Conservation (phyloP, 2,113 vertebrate genomes). For the Aix galericulata region DNA sequence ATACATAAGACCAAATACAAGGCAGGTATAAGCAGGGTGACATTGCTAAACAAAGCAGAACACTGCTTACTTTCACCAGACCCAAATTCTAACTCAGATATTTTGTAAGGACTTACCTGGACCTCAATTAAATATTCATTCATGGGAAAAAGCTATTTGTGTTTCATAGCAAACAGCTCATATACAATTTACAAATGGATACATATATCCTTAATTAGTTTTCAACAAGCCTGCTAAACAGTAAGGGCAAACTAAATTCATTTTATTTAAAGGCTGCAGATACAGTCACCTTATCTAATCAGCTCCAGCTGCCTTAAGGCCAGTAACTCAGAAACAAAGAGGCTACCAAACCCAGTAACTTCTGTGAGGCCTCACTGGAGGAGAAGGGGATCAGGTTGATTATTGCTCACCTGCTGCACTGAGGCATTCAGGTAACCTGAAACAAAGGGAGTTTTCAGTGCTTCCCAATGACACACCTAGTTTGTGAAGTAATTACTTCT, state of each 20-base stretch:
- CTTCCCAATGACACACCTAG: constrained; percentile 64
- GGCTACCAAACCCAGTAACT: constrained; percentile 43
- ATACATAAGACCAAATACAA: constrained; percentile 11
- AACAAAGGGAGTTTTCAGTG: constrained; percentile 71
- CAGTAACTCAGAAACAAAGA: constrained; percentile 57
- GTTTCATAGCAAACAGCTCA: constrained; percentile 35
- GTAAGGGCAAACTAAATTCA: constrained; percentile 37
- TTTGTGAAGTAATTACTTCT: constrained; percentile 67
- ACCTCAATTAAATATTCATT: constrained; percentile 46
- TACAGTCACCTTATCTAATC: constrained; percentile 63
- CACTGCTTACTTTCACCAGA: constrained; percentile 41
- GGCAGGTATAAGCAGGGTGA: constrained; percentile 31
- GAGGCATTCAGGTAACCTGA: constrained; percentile 45
- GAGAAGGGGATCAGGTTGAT: constrained; percentile 29
- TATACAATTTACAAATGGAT: constrained; percentile 39
- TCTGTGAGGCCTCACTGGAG: constrained; percentile 44
- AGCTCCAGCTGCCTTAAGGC: constrained; percentile 25
- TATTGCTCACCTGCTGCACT: constrained; percentile 43
- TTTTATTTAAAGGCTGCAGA: constrained; percentile 48
- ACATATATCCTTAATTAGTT: constrained; percentile 61
- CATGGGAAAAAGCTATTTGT: constrained; percentile 20
- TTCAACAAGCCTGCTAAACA: constrained; percentile 33
- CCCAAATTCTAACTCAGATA: constrained; percentile 23
- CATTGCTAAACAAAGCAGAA: constrained; percentile 51
- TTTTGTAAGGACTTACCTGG: constrained; percentile 34